Evolutionary conservation across 2,797 vertebrate species (phyloP).

Genomic region (Balearica regulorum): DNA sequence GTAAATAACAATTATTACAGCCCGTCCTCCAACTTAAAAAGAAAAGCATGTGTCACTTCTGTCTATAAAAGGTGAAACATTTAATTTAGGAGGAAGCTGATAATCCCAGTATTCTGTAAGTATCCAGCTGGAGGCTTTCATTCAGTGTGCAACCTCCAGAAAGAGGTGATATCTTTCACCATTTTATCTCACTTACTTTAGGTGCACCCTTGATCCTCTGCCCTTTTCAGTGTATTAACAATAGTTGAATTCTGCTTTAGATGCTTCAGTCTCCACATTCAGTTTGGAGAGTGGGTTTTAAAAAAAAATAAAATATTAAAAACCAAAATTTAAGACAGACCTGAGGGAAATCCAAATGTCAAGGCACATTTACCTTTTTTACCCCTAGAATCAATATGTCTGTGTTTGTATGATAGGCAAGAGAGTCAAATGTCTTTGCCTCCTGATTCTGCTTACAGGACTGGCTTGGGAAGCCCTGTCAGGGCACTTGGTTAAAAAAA

Average conservation of each 20-base stretch:
- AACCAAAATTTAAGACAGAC: background rate
- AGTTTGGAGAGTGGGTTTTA: no score
- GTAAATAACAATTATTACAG: background rate
- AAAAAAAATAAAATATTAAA: background rate
- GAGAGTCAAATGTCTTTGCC: background rate
- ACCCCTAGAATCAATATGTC: background rate
- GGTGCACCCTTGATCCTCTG: background rate
- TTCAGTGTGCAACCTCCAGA: background rate
- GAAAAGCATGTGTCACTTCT: background rate
- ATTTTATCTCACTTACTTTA: background rate
- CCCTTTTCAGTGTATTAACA: background rate
- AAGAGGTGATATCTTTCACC: background rate
- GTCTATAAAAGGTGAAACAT: background rate
- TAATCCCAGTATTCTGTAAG: background rate
- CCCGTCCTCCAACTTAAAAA: background rate
- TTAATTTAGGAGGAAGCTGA: background rate
- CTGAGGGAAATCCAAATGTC: background rate
- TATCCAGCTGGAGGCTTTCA: background rate
- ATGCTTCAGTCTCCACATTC: background rate
- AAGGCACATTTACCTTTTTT: background rate
- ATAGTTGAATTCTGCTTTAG: background rate
- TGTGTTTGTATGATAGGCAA: background rate
- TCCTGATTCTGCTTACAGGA: background rate
- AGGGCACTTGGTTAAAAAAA: background rate
- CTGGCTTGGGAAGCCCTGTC: background rate